Conservation (phyloP, 2,113 vertebrate genomes). For the Amblyornis subalaris region DNA sequence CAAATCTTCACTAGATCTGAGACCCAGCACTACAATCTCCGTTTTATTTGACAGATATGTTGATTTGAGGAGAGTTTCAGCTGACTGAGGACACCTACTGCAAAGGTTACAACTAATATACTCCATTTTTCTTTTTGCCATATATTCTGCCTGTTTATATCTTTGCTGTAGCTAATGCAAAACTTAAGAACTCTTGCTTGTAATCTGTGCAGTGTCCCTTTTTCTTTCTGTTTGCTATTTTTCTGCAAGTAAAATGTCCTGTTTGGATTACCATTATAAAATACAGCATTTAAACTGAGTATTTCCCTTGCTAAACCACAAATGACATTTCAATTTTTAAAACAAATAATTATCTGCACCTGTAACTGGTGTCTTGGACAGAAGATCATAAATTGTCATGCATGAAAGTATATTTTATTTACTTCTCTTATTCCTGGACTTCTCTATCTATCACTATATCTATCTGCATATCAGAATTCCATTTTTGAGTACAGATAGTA, state of each 20-base stretch:
- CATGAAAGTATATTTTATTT: neutral
- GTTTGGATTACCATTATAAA: neutral
- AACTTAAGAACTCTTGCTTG: neutral
- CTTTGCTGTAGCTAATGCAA: neutral
- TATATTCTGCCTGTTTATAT: neutral
- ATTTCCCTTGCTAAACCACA: neutral
- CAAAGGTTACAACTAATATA: neutral
- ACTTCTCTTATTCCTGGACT: neutral
- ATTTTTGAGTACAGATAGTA: neutral
- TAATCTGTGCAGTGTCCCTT: neutral
- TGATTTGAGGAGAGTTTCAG: neutral
- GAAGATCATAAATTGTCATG: neutral
- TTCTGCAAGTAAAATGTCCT: neutral
- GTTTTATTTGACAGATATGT: neutral
- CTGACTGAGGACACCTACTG: neutral
- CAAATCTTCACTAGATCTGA: neutral
- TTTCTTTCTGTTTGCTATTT: neutral
- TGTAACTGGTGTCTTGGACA: neutral
- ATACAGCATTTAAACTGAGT: neutral
- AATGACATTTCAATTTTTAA: neutral
- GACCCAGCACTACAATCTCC: neutral
- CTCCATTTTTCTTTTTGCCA: neutral
- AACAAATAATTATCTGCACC: neutral
- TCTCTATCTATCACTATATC: neutral
- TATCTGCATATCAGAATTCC: neutral